These are phyloP conservation scores for Lontra canadensis DNA, from an alignment of 2,113 vertebrate species.

Conservation along the genomic window DNA sequence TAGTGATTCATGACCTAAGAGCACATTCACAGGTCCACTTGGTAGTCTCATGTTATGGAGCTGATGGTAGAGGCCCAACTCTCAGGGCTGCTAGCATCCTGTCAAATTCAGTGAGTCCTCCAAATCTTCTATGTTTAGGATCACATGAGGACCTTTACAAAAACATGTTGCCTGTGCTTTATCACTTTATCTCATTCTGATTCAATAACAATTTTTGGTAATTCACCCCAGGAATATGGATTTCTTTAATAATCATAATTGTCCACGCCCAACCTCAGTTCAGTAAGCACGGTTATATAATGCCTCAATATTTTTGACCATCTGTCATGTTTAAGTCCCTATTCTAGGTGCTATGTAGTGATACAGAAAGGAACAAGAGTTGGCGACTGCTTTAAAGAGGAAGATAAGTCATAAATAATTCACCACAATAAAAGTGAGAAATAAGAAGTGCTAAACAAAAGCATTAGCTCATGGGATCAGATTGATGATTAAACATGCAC, in stretches of 20 bases:
- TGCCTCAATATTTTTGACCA: background rate
- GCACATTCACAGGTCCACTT: background rate
- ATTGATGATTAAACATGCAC: background rate
- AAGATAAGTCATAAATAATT: background rate
- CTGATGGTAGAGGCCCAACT: background rate
- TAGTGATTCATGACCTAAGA: background rate
- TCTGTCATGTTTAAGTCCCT: background rate
- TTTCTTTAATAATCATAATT: conserved; percentile 34
- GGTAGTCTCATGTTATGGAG: background rate
- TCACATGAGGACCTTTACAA: background rate
- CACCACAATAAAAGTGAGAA: background rate
- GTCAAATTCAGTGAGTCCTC: background rate
- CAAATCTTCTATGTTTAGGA: background rate
- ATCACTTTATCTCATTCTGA: background rate
- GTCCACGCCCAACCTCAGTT: background rate
- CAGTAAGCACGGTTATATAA: background rate
- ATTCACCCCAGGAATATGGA: background rate
- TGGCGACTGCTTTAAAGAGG: background rate
- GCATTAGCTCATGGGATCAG: background rate
- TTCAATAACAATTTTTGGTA: background rate
- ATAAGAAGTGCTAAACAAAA: background rate
- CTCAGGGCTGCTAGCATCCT: background rate
- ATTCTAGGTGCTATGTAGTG: background rate
- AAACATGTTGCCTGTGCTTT: background rate
- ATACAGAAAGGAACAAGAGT: background rate